Evolutionary conservation across 1,140 invertebrate genomes (phyloP).

Genomic region (Bombus cullumanus): DNA sequence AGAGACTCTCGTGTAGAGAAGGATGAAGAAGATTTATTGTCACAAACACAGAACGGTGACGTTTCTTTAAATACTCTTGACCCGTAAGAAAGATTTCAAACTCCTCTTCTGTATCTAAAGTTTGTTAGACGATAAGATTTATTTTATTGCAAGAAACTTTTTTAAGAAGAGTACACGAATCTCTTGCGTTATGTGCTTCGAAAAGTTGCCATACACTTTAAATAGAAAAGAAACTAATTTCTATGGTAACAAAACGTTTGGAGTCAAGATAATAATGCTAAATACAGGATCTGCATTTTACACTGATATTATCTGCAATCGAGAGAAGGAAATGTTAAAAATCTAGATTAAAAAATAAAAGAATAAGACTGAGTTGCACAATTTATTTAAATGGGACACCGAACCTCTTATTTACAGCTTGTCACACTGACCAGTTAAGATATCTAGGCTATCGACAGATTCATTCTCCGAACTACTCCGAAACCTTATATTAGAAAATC

Average conservation of each 20-base stretch:
- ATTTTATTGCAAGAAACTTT: background rate
- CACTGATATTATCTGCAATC: background rate
- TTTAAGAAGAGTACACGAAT: background rate
- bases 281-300: background rate
- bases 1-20: background rate
- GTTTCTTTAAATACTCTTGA: background rate
- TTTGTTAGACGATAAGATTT: background rate
- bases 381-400: slow-evolving; percentile 1
- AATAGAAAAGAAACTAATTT: background rate
- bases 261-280: background rate
- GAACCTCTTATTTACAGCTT: slow-evolving; percentile 1
- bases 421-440: background rate
- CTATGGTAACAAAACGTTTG: background rate
- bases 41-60: background rate
- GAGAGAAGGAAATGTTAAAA: background rate
- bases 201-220: background rate
- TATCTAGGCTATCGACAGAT: background rate
- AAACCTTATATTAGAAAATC: slow-evolving; percentile 3
- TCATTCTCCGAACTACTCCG: background rate
- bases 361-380: background rate
- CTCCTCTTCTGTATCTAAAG: background rate
- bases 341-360: background rate
- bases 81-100: background rate
- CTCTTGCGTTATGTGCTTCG: background rate
- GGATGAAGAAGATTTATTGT: slow-evolving; percentile 2